phyloP scores from a whole-genome alignment of 2,113 vertebrate genomes.

The Capra hircus region DNA sequence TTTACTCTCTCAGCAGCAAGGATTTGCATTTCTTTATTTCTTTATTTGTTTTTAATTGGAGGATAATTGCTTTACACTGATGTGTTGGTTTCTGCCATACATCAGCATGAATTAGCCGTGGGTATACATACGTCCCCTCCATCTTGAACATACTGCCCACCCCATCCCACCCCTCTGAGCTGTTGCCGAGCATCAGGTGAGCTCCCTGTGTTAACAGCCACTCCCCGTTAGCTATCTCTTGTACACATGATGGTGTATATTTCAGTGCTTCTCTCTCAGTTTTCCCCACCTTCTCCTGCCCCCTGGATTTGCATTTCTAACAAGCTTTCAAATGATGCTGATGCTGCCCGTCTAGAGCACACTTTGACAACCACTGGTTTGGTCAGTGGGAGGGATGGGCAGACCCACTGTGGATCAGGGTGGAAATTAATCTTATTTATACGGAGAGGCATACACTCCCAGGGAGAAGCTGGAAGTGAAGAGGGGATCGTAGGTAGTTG shows the following conservation, averaged over 20 bases:
- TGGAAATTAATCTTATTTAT: not conserved
- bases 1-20: too few relatives aligned
- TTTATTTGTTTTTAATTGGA: too few relatives aligned
- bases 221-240: not conserved
- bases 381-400: not conserved
- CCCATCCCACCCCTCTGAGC: too few relatives aligned
- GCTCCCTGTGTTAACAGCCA: not conserved
- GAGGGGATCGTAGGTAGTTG: not conserved
- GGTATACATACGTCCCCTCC: too few relatives aligned
- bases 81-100: too few relatives aligned
- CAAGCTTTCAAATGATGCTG: not conserved
- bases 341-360: not conserved
- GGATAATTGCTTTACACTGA: too few relatives aligned
- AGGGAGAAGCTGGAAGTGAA: not conserved
- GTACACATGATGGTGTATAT: not conserved
- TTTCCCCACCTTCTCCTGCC: not conserved
- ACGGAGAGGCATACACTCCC: not conserved
- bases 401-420: not conserved
- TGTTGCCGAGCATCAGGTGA: accelerated
- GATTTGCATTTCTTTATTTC: too few relatives aligned
- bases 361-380: not conserved
- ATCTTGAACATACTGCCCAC: too few relatives aligned
- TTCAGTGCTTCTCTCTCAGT: not conserved
- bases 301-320: not conserved
- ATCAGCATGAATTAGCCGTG: too few relatives aligned